Percentiles rank a stretch among this genome's conserved stretches.
Conservation (phyloP, 2,113 vertebrate species). For the Callospermophilus lateralis region DNA sequence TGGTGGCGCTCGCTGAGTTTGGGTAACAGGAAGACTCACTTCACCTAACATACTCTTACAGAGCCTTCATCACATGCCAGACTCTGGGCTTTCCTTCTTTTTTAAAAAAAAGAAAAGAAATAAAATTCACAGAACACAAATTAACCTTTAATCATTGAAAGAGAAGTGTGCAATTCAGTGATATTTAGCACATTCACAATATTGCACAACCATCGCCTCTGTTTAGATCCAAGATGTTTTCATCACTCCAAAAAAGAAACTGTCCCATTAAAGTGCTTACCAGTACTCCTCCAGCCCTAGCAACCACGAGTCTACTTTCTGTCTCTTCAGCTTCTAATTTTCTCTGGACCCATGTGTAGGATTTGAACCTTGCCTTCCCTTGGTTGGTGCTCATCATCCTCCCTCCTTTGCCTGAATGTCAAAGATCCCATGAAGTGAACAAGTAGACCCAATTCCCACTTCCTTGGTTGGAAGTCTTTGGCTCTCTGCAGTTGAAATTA, state of each 20-base stretch:
- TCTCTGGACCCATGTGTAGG: neutral
- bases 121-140: neutral
- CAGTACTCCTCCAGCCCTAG: neutral
- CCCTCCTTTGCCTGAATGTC: neutral
- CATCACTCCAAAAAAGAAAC: neutral
- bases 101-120: neutral
- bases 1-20: neutral
- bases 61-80: neutral
- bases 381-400: neutral
- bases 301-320: neutral
- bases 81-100: neutral
- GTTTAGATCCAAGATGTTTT: neutral
- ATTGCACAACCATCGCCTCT: neutral
- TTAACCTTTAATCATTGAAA: neutral
- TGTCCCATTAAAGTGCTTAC: neutral
- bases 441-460: neutral
- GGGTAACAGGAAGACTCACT: neutral
- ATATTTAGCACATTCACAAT: neutral
- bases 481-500: slow-evolving; percentile 64
- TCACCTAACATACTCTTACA: neutral
- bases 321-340: neutral
- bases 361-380: neutral
- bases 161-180: neutral
- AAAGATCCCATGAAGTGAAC: neutral
- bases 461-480: slow-evolving; percentile 35